These are phyloP conservation scores for Istiophorus platypterus DNA, from an alignment of 2,113 vertebrate genomes.

Conservation along the genomic window DNA sequence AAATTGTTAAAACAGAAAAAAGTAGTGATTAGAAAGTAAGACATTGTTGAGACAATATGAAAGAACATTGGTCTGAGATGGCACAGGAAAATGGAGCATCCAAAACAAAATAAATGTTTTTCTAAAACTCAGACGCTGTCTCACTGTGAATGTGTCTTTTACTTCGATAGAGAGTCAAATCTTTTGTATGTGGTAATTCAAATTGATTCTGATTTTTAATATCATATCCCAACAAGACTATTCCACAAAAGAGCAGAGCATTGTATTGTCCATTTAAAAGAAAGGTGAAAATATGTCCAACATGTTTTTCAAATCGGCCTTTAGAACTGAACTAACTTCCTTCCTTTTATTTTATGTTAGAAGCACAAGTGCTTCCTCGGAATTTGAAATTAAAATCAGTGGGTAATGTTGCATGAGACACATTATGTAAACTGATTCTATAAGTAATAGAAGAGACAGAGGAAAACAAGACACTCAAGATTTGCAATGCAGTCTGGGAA, in stretches of 20 bases:
- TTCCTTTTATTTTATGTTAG: slow-evolving; percentile 5
- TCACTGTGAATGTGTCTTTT: slow-evolving; percentile 7
- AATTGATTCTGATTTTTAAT: neutral
- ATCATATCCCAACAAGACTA: neutral
- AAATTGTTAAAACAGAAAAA: neutral
- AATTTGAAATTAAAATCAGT: neutral
- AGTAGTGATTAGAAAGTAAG: no score
- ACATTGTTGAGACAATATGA: no score
- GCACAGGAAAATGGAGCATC: neutral
- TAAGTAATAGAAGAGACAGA: neutral
- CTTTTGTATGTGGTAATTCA: neutral
- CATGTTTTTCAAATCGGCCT: neutral
- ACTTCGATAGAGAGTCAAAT: neutral
- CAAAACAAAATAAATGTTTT: neutral
- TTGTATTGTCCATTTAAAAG: no score
- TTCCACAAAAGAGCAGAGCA: neutral
- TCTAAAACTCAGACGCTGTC: neutral
- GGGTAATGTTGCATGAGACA: neutral
- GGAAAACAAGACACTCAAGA: neutral
- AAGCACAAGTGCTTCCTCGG: neutral
- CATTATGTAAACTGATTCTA: neutral
- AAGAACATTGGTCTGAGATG: no score
- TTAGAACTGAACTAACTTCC: neutral
- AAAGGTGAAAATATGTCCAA: neutral
- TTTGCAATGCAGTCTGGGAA: neutral